Evolutionary conservation across 2,797 vertebrate species (phyloP).

Genomic region (Lutjanus argentimaculatus): DNA sequence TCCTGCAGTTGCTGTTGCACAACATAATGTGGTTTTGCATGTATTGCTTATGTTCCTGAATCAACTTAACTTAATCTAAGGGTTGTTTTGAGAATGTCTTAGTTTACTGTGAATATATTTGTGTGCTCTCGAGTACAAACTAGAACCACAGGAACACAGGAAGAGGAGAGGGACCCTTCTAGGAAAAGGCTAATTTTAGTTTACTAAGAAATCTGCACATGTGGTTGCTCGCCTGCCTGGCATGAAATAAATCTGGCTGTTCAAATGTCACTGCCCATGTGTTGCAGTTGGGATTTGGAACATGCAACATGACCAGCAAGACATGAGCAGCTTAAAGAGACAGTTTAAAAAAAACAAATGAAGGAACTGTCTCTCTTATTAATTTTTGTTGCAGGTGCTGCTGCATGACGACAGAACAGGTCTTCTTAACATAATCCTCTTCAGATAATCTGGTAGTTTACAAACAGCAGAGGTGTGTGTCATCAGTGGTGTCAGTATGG

Average conservation of each 20-base stretch:
- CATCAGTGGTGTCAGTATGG: conserved; percentile 61
- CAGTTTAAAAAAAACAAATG: not conserved
- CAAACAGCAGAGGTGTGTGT: conserved; percentile 61
- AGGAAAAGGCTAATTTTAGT: conserved; percentile 51
- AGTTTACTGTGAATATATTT: not conserved
- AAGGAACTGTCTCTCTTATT: conserved; percentile 11
- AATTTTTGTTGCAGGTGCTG: conserved; percentile 17
- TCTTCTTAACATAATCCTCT: conserved; percentile 50
- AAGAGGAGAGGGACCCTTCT: conserved; percentile 40
- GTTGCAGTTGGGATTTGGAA: conserved; percentile 9
- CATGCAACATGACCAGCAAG: not conserved
- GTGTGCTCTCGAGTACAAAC: not conserved
- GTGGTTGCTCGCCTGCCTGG: conserved; percentile 4
- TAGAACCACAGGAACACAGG: not conserved
- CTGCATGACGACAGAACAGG: conserved; percentile 44
- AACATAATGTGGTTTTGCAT: not conserved
- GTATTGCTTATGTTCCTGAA: conserved; percentile 12
- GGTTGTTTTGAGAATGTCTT: not conserved
- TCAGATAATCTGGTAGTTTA: conserved; percentile 58
- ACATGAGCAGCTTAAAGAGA: conserved; percentile 5
- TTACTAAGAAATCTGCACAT: conserved; percentile 46
- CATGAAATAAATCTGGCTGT: conserved; percentile 14
- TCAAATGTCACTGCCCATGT: conserved; percentile 22
- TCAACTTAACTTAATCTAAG: not conserved
- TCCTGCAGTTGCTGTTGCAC: conserved; percentile 49